A percentile compares a stretch with the other conserved stretches of the same genome.
Evolutionary conservation across 2,797 vertebrate genomes (phyloP).

Genomic region (Sebastes taczanowskii): DNA sequence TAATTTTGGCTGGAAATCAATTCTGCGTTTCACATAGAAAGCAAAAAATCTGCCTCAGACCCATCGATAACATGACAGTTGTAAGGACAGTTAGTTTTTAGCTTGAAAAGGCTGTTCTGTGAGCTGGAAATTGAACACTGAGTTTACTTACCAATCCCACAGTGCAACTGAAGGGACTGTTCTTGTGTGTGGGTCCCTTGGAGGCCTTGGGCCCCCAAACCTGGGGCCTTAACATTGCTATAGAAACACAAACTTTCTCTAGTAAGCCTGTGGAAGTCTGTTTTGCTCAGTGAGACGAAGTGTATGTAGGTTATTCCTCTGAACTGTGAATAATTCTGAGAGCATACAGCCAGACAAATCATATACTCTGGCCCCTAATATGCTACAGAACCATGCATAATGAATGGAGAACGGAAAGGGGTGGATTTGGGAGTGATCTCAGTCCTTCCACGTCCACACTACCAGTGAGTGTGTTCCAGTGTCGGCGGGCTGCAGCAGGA

Average conservation of each 20-base stretch:
- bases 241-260: slow-evolving; percentile 17
- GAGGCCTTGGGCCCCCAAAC: neutral
- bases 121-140: neutral
- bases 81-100: neutral
- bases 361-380: slow-evolving; percentile 21
- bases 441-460: slow-evolving; percentile 65
- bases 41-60: neutral
- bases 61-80: neutral
- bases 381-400: slow-evolving; percentile 60
- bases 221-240: slow-evolving; percentile 7
- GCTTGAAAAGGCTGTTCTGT: slow-evolving; percentile 15
- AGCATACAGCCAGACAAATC: slow-evolving; percentile 46
- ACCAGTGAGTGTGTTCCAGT: slow-evolving; percentile 46
- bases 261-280: neutral
- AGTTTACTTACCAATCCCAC: neutral
- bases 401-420: slow-evolving; percentile 47
- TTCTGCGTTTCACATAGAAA: neutral
- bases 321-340: slow-evolving; percentile 43
- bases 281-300: slow-evolving; percentile 1
- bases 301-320: slow-evolving; percentile 33
- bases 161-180: neutral
- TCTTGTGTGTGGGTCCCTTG: neutral
- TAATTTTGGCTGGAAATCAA: neutral
- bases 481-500: slow-evolving; percentile 54
- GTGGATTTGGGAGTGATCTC: slow-evolving; percentile 48